A percentile compares a stretch with the other conserved stretches of the same genome.
Evolutionary conservation across 37 sponge, comb jelly and placozoan genomes (phyloP).

Genomic region (Halichondria panicea): DNA sequence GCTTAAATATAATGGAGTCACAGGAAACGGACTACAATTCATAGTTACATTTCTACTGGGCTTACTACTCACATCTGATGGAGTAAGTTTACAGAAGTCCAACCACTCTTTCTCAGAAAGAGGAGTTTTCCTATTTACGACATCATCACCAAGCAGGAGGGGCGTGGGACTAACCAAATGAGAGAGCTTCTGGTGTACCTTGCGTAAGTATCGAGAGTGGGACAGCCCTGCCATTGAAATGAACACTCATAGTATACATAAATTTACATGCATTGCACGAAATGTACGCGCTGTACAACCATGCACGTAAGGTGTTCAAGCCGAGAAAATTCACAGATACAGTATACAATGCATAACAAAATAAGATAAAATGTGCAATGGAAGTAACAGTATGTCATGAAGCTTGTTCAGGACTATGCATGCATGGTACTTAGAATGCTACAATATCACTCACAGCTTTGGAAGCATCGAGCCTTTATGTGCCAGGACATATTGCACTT

Average conservation of each 20-base stretch:
- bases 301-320: no score
- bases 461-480: conserved; percentile 72
- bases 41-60: no score
- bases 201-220: conserved; percentile 82
- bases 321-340: no score
- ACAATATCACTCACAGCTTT: conserved; percentile 72
- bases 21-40: no score
- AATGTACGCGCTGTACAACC: background rate
- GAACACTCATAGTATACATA: background rate
- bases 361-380: no score
- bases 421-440: no score
- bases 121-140: background rate
- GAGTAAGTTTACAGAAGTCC: conserved; percentile 8
- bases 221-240: conserved; percentile 66
- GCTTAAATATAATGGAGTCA: no score
- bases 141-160: background rate
- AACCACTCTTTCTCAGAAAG: conserved; percentile 26
- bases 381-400: no score
- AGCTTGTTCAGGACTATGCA: no score
- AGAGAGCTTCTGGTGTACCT: conserved; percentile 62
- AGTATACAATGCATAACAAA: no score
- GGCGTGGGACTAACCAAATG: conserved; percentile 52
- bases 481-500: conserved; percentile 61
- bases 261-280: background rate
- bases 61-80: conserved; percentile 26